Evolutionary conservation across 2,797 vertebrate species (phyloP), one percentile per base, ranked within the genome.

Genomic region (Hippocampus kuda): DNA sequence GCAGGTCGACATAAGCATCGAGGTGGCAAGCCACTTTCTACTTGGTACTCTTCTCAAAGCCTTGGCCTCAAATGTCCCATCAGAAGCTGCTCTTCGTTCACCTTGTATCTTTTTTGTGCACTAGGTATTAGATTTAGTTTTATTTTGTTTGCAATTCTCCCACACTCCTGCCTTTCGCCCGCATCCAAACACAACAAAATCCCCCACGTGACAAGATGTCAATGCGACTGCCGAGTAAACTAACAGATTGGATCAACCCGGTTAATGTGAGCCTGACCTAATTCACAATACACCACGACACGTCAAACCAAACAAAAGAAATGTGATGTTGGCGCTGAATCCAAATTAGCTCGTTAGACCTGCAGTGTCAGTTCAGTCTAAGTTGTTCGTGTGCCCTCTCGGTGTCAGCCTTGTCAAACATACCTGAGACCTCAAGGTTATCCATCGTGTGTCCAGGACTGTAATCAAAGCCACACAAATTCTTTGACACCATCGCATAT

Each of bases 391-490:
- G 13, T 26, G 24, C 56, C 26, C 15, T 59, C 56, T 16, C 26
- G 16, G 59, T 61, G 26, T 60, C 27, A 60, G 24, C 49, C 49
- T 22, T 51, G 49, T 22, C 16, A 51, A 89, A 79, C 79, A 30
- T 90, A 89, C 93, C 88, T 84, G 93, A 93, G 85, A 91, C 92
- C 69, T 96, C 93, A 72, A 93, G 87, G 86, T 92, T 93, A 77
- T 97, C 94, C 86, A 90, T 80, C 70, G 92, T 94, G 85, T 93
- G 94, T 69, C 91, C 93, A 7, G 93, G 91, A 24, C 91, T 92
- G 85, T 94, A 94, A 49, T 96, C 94, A 77, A 96, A 90, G 75
- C 90, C 92, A 78, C 94, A 89, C 66, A 95, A 81, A 42, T 94
- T 93, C 69, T 93, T 93, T 73, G 89, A 92, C 70, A 95, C 91